Percentiles rank a stretch among this genome's conserved stretches.
Conservation (phyloP, 1,140 invertebrate genomes). For the Hirudo medicinalis region DNA sequence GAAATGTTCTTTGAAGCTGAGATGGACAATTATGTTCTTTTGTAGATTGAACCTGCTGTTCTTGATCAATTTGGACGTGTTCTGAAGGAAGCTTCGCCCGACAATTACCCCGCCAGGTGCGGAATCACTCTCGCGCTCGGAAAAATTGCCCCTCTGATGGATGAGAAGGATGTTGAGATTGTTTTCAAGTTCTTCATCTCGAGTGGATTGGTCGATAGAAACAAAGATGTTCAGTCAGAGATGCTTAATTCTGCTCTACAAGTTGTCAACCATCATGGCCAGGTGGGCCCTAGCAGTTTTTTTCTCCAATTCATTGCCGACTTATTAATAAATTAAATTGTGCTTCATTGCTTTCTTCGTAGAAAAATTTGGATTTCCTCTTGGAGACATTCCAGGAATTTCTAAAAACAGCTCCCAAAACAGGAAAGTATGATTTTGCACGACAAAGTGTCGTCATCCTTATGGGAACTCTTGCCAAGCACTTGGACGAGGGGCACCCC, state of each 20-base stretch:
- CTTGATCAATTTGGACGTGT: slow-evolving; percentile 82
- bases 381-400: slow-evolving; percentile 80
- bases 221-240: slow-evolving; percentile 63
- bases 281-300: slow-evolving; percentile 42
- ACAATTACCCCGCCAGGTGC: slow-evolving; percentile 71
- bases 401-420: slow-evolving; percentile 71
- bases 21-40: slow-evolving; percentile 19
- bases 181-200: slow-evolving; percentile 69
- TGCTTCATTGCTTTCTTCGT: slow-evolving; percentile 11
- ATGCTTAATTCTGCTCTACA: slow-evolving; percentile 87
- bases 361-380: slow-evolving; percentile 84
- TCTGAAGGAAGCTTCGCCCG: slow-evolving; percentile 59
- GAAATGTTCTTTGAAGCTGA: no score
- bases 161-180: slow-evolving; percentile 52
- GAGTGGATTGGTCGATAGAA: slow-evolving; percentile 68
- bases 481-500: slow-evolving; percentile 78
- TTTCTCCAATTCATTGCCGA: slow-evolving; percentile 38
- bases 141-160: slow-evolving; percentile 47
- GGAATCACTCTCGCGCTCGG: slow-evolving; percentile 59
- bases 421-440: slow-evolving; percentile 75
- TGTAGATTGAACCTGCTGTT: slow-evolving; percentile 65
- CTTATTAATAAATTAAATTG: background rate
- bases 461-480: slow-evolving; percentile 85
- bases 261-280: slow-evolving; percentile 79
- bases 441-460: slow-evolving; percentile 89